phyloP scores from a whole-genome alignment of 2,888 invertebrate species.

The Melanchra persicariae region DNA sequence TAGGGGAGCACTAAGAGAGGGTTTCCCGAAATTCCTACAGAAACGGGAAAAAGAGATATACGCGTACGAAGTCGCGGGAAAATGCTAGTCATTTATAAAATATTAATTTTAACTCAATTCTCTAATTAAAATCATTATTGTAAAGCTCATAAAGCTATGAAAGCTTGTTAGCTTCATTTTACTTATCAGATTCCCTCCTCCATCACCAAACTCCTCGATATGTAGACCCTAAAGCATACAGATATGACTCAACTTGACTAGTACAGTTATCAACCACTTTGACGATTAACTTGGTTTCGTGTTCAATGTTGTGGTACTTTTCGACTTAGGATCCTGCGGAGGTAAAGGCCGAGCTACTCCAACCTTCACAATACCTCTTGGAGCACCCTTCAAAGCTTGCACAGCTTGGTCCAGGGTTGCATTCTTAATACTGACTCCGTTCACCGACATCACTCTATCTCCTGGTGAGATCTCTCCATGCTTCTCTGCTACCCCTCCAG shows the following conservation, averaged over 20 bases:
- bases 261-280: constrained; percentile 75
- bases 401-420: constrained; percentile 98
- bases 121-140: constrained; percentile 3
- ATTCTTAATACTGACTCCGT: constrained; percentile 97
- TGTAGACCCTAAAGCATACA: constrained; percentile 76
- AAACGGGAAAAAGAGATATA: too few species aligned
- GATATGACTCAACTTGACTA: constrained; percentile 89
- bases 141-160: constrained; percentile 16
- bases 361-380: constrained; percentile 96
- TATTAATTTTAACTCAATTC: neutral
- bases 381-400: constrained; percentile 98
- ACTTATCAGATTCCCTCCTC: constrained; percentile 49
- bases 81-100: too few species aligned
- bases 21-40: too few species aligned
- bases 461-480: constrained; percentile 99
- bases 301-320: constrained; percentile 84
- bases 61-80: too few species aligned
- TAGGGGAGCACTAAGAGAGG: too few species aligned
- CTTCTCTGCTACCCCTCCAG: constrained; percentile 99
- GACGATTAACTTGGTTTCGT: constrained; percentile 86
- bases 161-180: constrained; percentile 1
- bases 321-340: constrained; percentile 82
- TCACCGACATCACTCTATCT: constrained; percentile 97
- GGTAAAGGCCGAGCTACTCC: constrained; percentile 97
- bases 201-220: constrained; percentile 73